phyloP scores from a whole-genome alignment of 1,140 invertebrate species.

The Trichonephila inaurata region DNA sequence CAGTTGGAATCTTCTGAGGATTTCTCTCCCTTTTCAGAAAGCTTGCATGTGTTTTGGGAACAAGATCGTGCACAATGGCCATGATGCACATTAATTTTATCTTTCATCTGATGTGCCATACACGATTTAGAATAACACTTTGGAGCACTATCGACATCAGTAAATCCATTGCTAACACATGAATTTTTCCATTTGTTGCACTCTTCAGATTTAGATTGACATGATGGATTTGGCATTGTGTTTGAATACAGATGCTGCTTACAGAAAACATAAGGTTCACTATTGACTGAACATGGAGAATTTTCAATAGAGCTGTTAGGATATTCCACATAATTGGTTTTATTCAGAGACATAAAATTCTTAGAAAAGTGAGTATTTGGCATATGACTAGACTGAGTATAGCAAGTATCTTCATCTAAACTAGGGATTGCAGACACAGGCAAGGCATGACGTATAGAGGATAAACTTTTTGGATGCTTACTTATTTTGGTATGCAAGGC shows the following conservation, averaged over 20 bases:
- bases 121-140: conserved; percentile 45
- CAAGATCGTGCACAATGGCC: conserved; percentile 7
- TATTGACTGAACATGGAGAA: conserved; percentile 52
- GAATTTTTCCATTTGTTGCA: conserved; percentile 28
- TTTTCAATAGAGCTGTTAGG: conserved; percentile 65
- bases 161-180: conserved; percentile 23
- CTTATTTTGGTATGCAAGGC: conserved; percentile 29
- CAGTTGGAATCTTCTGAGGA: not conserved
- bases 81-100: conserved; percentile 49
- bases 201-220: conserved; percentile 17
- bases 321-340: conserved; percentile 67
- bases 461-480: conserved; percentile 37
- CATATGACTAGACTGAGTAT: conserved; percentile 15
- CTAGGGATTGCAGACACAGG: conserved; percentile 46
- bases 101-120: conserved; percentile 32
- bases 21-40: conserved; percentile 1
- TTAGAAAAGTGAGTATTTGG: conserved; percentile 25
- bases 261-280: conserved; percentile 44
- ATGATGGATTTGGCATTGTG: not conserved
- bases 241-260: conserved; percentile 52
- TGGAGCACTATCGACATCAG: conserved; percentile 17
- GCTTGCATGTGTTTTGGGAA: conserved; percentile 23
- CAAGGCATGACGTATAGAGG: not conserved
- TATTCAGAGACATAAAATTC: conserved; percentile 17
- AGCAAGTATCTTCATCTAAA: conserved; percentile 14